Evolutionary conservation across 2,888 invertebrate genomes (phyloP).

Genomic region (Bembecia ichneumoniformis): DNA sequence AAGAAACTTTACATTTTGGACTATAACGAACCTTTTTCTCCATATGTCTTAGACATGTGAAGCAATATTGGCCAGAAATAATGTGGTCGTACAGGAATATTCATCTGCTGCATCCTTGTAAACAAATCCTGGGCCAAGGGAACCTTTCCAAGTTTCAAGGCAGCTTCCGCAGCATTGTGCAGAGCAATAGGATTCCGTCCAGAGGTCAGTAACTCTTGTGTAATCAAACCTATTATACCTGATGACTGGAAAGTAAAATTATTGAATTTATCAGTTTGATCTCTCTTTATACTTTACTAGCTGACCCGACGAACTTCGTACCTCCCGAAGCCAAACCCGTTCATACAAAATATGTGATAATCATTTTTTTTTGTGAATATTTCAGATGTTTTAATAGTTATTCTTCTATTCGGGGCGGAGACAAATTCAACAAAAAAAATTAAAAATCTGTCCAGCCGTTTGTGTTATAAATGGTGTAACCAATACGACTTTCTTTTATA

Average conservation of each 20-base stretch:
- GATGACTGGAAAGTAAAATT: slow-evolving; percentile 43
- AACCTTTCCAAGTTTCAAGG: slow-evolving; percentile 57
- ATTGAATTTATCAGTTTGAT: neutral
- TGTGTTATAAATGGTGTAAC: too few species aligned
- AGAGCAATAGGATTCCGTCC: slow-evolving; percentile 62
- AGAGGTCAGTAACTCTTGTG: slow-evolving; percentile 56
- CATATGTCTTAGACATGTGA: slow-evolving; percentile 53
- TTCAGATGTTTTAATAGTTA: too few species aligned
- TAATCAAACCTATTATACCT: slow-evolving; percentile 45
- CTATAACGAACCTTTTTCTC: slow-evolving; percentile 59
- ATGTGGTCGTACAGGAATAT: slow-evolving; percentile 66
- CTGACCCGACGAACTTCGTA: too few species aligned
- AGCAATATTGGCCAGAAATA: slow-evolving; percentile 78
- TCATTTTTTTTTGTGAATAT: too few species aligned
- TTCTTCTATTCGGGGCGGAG: too few species aligned
- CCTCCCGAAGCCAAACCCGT: too few species aligned
- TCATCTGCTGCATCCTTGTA: slow-evolving; percentile 46
- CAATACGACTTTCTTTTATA: too few species aligned
- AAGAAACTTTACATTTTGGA: neutral
- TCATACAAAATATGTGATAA: too few species aligned
- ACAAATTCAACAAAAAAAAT: too few species aligned
- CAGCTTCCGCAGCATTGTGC: slow-evolving; percentile 66
- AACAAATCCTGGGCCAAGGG: slow-evolving; percentile 60
- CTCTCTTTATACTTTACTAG: too few species aligned
- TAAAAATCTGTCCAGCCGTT: too few species aligned